Base-by-base conservation (phyloP, 1,140 invertebrate species). In the Aphaenogaster floridana region DNA sequence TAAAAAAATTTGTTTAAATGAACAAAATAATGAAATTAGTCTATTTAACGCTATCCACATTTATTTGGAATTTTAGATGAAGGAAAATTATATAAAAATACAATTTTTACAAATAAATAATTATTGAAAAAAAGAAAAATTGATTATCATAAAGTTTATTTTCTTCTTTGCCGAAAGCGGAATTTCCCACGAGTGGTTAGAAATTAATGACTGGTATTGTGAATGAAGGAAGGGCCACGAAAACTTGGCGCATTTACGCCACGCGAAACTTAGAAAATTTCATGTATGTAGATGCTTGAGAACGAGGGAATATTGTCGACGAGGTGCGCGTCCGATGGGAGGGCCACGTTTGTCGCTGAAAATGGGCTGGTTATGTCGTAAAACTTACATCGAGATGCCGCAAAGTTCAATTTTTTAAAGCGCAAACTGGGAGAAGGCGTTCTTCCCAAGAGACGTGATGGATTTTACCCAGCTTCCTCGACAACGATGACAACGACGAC, bases 371-470 rank as follows among this genome's bases (percentile, higher is more conserved):
- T 89, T 90, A 79, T 72, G 39, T 57, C 79, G 85, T 85, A 79
- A 90, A 84, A 87, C 86, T 90, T 87, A 50, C 39, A 36, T 34
- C 71, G 54, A 59, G 66, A 69, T 68, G 28, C 63, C 71, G 86
- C 63, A 78, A 89, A 87, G 76, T 90, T 87, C 61, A 36, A 57
- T 78, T 74, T 83, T 69, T 54, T 72, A 66, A 90, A 68, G 66
- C 61, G 48, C 87, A 52, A 89, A 89, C 54, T 76, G 17, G n/a
- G 21, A 87, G 54, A 88, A 86, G 83, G 87, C 69, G 86, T 76
- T 59, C 72, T 61, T 9, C 39, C 68, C 61, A 64, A 76, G 34
- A 84, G 71, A 90, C 89, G 89, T 90, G 89, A 90, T 80, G 68
- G 61, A 90, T 90, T 74, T 69, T 64, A 71, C 11, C 28, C 39